Evolutionary conservation across 1,140 invertebrate species (phyloP).

Genomic region (Aphaenogaster rudis): DNA sequence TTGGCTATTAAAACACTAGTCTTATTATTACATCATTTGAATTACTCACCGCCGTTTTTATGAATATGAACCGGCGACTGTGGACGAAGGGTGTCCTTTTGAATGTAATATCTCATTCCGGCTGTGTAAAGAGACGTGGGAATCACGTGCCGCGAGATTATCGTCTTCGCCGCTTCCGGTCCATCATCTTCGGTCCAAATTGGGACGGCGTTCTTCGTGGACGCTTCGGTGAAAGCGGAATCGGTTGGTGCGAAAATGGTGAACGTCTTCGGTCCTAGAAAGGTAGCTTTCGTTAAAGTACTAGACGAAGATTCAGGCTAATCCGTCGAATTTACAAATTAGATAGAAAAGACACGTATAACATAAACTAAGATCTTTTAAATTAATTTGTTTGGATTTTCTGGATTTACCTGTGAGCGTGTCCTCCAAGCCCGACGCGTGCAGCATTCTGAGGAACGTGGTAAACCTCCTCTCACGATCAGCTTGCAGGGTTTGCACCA

Average conservation of each 20-base stretch:
- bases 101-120: conserved; percentile 95
- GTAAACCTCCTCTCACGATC: conserved; percentile 93
- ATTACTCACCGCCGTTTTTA: conserved; percentile 91
- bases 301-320: conserved; percentile 30
- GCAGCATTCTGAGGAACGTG: conserved; percentile 92
- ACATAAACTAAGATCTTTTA: background rate
- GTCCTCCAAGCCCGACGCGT: conserved; percentile 91
- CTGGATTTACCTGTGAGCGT: conserved; percentile 89
- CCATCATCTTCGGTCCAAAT: conserved; percentile 87
- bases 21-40: conserved; percentile 11
- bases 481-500: conserved; percentile 93
- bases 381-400: conserved; percentile 7
- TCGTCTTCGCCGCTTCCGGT: conserved; percentile 90
- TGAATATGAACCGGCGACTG: conserved; percentile 90
- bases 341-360: background rate
- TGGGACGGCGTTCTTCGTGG: conserved; percentile 82
- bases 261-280: conserved; percentile 92
- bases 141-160: conserved; percentile 93
- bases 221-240: conserved; percentile 89
- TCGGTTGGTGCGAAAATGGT: conserved; percentile 95
- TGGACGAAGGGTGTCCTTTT: conserved; percentile 91
- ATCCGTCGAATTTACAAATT: background rate
- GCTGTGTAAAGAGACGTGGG: conserved; percentile 93
- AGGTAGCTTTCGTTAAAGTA: conserved; percentile 42
- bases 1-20: background rate